A percentile compares a stretch with the other conserved stretches of the same genome.
Evolutionary conservation across 2,113 vertebrate genomes (phyloP).

Genomic region (Lipophrys pholis): DNA sequence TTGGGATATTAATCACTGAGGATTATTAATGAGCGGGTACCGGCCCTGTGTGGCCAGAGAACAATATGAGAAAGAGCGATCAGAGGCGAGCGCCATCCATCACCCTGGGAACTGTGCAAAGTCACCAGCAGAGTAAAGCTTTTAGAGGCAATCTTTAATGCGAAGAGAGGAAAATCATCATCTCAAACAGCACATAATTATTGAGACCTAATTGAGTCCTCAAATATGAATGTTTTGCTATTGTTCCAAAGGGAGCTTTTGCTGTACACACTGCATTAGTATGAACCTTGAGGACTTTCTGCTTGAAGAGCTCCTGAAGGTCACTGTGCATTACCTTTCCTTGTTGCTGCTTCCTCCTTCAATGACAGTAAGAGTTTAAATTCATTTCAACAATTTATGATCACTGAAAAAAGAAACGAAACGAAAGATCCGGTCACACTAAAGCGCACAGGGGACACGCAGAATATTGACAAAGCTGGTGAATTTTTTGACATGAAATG

Average conservation of each 20-base stretch:
- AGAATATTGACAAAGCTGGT: too few species aligned
- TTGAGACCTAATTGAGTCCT: neutral
- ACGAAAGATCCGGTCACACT: too few species aligned
- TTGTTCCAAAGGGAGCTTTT: slow-evolving; percentile 1
- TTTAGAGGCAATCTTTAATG: slow-evolving; percentile 45
- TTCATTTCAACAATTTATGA: slow-evolving; percentile 4
- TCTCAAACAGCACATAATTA: slow-evolving; percentile 28
- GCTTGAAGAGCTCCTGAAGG: slow-evolving; percentile 21
- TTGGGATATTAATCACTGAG: slow-evolving; percentile 72
- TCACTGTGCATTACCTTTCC: slow-evolving; percentile 7
- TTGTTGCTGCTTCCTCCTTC: neutral
- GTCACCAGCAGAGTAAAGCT: slow-evolving; percentile 41
- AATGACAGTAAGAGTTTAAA: neutral
- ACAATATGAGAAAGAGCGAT: slow-evolving; percentile 66
- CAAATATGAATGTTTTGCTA: slow-evolving; percentile 13
- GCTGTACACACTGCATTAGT: neutral
- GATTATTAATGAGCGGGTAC: slow-evolving; percentile 76
- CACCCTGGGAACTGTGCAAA: slow-evolving; percentile 49
- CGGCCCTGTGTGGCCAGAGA: slow-evolving; percentile 65
- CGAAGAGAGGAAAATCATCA: slow-evolving; percentile 27
- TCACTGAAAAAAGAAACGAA: neutral
- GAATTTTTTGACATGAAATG: too few species aligned
- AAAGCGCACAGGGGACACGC: too few species aligned
- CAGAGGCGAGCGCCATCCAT: slow-evolving; percentile 61
- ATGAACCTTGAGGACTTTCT: neutral